phyloP scores from a whole-genome alignment of 2,797 vertebrate species.

The Rhynchonycteris naso region DNA sequence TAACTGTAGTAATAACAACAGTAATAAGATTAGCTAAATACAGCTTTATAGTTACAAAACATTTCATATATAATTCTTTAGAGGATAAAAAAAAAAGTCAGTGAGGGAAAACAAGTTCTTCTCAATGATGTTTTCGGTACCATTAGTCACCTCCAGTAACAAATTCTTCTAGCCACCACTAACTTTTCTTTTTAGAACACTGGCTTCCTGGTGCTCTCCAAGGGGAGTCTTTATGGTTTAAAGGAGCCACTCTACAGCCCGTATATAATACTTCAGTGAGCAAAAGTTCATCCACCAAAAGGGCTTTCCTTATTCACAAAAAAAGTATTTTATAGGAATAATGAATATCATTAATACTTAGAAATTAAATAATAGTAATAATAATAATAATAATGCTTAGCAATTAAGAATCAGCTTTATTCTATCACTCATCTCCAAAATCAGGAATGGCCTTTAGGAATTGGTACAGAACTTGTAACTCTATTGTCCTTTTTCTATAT shows the following conservation, averaged over 20 bases:
- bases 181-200: constrained; percentile 13
- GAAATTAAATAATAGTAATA: too few relatives aligned
- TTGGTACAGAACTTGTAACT: not conserved
- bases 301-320: constrained; percentile 15
- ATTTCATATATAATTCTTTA: constrained; percentile 27
- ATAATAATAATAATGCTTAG: constrained; percentile 29
- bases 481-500: not conserved
- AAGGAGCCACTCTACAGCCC: not conserved
- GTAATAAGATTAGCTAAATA: not conserved
- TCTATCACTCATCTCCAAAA: not conserved
- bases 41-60: not conserved
- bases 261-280: not conserved
- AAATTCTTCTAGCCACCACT: not conserved
- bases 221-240: not conserved
- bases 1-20: not conserved
- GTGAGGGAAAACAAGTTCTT: constrained; percentile 38
- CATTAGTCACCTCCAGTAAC: not conserved
- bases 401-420: constrained; percentile 9
- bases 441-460: not conserved
- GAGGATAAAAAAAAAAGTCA: not conserved
- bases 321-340: not conserved
- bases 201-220: not conserved
- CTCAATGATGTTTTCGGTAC: not conserved
- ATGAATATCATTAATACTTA: not conserved
- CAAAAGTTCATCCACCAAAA: not conserved